These are phyloP conservation scores for Plebejus melissa DNA, from an alignment of 2,888 invertebrate genomes.

Conservation along the genomic window DNA sequence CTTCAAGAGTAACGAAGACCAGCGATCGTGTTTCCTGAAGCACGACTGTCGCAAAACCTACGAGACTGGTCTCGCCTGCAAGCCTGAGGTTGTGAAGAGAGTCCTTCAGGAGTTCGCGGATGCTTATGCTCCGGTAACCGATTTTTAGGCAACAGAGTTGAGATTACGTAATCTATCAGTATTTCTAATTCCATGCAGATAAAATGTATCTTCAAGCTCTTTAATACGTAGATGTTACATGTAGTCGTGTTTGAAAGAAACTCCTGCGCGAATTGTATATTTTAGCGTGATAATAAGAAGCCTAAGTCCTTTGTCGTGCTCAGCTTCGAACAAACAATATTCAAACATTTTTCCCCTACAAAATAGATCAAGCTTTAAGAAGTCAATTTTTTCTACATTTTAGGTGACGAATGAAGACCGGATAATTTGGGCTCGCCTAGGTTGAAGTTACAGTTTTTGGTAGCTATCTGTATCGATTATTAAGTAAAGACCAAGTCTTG, in stretches of 20 bases:
- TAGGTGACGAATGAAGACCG: neutral
- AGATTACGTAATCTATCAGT: constrained; percentile 25
- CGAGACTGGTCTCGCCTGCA: constrained; percentile 46
- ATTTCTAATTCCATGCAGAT: constrained; percentile 13
- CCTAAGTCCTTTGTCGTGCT: neutral
- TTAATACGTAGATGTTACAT: neutral
- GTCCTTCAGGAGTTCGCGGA: constrained; percentile 50
- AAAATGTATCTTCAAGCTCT: neutral
- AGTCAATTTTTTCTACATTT: constrained; percentile 3
- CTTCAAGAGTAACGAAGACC: constrained; percentile 34
- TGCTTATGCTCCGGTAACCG: constrained; percentile 44
- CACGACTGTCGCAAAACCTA: constrained; percentile 48
- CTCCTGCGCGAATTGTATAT: neutral
- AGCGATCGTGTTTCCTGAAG: constrained; percentile 49
- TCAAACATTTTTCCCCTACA: neutral
- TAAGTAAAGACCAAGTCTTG: neutral
- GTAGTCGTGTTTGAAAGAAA: neutral
- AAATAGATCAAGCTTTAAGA: constrained; percentile 1
- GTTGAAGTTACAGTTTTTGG: neutral
- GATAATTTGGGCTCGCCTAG: neutral
- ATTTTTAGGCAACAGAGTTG: neutral
- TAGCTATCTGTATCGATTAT: neutral
- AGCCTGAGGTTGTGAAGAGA: constrained; percentile 40
- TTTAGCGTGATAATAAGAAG: neutral
- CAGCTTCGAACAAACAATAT: neutral